Evolutionary conservation across 2,113 vertebrate genomes (phyloP).

Genomic region (Chaetodon auriga): DNA sequence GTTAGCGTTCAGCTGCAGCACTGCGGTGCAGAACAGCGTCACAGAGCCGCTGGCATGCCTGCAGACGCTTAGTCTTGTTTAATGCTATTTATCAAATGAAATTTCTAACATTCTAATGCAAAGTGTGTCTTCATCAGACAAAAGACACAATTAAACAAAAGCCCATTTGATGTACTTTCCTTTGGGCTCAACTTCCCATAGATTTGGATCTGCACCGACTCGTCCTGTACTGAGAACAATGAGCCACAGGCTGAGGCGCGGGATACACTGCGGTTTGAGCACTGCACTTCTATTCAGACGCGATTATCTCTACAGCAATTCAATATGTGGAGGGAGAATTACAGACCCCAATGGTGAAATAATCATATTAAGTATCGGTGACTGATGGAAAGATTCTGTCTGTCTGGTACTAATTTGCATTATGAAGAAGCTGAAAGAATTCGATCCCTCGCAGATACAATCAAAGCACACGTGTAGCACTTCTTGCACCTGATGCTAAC

Average conservation of each 20-base stretch:
- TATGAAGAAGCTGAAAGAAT: neutral
- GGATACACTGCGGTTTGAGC: slow-evolving; percentile 12
- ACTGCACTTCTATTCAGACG: slow-evolving; percentile 7
- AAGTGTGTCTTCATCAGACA: neutral
- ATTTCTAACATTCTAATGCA: neutral
- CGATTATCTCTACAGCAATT: slow-evolving; percentile 39
- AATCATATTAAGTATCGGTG: slow-evolving; percentile 33
- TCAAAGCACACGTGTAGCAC: neutral
- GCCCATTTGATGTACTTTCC: neutral
- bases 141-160: neutral
- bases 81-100: neutral
- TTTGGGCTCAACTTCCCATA: neutral
- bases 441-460: neutral
- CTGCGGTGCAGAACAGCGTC: neutral
- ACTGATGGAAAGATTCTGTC: slow-evolving; percentile 11
- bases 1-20: neutral
- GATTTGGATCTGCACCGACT: slow-evolving; percentile 4
- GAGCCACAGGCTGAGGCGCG: slow-evolving; percentile 16
- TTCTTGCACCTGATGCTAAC: neutral
- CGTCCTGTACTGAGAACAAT: neutral
- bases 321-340: neutral
- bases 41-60: neutral
- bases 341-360: slow-evolving; percentile 9
- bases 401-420: neutral
- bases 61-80: neutral